Evolutionary conservation across 2,888 invertebrate genomes (phyloP).

Genomic region (Tenthredo livida): DNA sequence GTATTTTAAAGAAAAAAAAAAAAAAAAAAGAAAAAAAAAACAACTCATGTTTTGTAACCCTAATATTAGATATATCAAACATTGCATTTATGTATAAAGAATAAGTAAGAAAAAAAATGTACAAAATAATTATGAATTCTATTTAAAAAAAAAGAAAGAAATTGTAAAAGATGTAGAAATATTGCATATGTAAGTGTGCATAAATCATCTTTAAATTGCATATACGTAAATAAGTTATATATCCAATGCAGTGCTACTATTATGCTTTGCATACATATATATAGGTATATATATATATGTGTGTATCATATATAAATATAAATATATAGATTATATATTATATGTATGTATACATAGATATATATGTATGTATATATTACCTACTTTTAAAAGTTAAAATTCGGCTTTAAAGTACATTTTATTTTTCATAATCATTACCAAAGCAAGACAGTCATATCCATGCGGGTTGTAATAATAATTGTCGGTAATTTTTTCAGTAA

Average conservation of each 20-base stretch:
- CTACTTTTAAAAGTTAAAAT: slow-evolving; percentile 22
- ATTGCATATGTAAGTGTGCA: slow-evolving; percentile 46
- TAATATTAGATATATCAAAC: slow-evolving; percentile 43
- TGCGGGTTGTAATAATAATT: slow-evolving; percentile 9
- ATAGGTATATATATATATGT: neutral
- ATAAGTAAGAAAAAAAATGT: slow-evolving; percentile 59
- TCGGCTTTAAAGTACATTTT: slow-evolving; percentile 18
- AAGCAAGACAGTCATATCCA: slow-evolving; percentile 22
- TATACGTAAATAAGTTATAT: slow-evolving; percentile 27
- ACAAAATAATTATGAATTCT: slow-evolving; percentile 61
- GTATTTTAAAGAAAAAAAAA: slow-evolving; percentile 50
- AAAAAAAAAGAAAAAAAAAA: no score
- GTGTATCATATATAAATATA: neutral
- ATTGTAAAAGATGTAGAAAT: slow-evolving; percentile 36
- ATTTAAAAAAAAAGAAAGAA: neutral
- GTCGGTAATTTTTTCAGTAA: neutral
- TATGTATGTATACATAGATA: neutral
- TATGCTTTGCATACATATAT: slow-evolving; percentile 41
- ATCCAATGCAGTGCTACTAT: slow-evolving; percentile 16
- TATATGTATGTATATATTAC: neutral
- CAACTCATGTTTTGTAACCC: slow-evolving; percentile 55
- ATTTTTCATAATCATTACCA: slow-evolving; percentile 15
- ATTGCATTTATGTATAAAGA: slow-evolving; percentile 53
- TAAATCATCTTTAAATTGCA: slow-evolving; percentile 22
- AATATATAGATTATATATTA: neutral